phyloP scores from a whole-genome alignment of 30 jellyfish, hydroid and myxozoan genomes.

The Aurelia coerulea region DNA sequence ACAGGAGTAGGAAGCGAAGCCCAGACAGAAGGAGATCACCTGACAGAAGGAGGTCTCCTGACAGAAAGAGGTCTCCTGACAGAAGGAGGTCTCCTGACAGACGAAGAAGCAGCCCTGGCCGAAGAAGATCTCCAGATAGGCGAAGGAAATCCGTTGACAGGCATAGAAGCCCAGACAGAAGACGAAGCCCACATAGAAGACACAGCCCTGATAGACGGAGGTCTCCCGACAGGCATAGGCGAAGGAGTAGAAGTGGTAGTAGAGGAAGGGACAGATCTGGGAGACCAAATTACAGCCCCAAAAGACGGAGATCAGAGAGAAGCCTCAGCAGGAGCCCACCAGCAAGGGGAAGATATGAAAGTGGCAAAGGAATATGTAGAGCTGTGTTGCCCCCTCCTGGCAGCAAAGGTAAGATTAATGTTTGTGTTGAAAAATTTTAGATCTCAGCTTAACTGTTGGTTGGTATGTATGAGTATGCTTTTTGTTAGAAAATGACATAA shows the following conservation, averaged over 20 bases:
- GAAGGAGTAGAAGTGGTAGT: constrained; percentile 71
- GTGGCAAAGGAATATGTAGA: constrained; percentile 81
- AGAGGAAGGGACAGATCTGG: constrained; percentile 51
- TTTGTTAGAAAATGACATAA: too few species aligned
- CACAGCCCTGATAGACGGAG: constrained; percentile 51
- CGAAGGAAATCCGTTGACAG: constrained; percentile 38
- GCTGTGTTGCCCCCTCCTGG: constrained; percentile 90
- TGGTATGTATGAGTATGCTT: too few species aligned
- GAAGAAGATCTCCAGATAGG: constrained; percentile 55
- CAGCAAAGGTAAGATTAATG: constrained; percentile 34
- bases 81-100: constrained; percentile 29
- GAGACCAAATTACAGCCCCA: constrained; percentile 55
- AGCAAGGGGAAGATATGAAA: constrained; percentile 71
- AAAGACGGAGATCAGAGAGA: constrained; percentile 55
- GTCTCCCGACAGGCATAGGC: constrained; percentile 45
- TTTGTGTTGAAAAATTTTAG: too few species aligned
- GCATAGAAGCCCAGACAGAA: constrained; percentile 47
- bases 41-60: constrained; percentile 45
- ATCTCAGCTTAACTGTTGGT: too few species aligned
- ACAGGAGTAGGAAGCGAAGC: constrained; percentile 56
- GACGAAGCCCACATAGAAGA: constrained; percentile 24
- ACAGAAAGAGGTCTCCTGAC: constrained; percentile 45
- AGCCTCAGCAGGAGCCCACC: constrained; percentile 83
- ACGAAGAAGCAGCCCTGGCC: constrained; percentile 56
- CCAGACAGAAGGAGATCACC: constrained; percentile 47